phyloP scores from a whole-genome alignment of 2,888 invertebrate species.

The Mayetiola destructor region DNA sequence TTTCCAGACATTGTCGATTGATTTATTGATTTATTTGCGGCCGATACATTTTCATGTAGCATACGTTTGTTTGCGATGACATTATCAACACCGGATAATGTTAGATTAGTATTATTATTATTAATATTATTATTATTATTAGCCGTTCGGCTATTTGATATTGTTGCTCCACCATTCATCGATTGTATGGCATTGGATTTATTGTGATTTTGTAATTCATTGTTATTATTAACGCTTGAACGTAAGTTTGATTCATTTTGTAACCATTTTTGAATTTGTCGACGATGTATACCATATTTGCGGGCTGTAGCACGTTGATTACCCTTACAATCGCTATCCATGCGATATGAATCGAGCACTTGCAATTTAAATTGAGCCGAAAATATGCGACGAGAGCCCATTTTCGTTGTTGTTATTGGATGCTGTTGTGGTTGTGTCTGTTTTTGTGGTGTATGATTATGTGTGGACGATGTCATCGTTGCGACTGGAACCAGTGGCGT shows the following conservation, averaged over 20 bases:
- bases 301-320: slow-evolving; percentile 81
- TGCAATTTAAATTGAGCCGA: slow-evolving; percentile 79
- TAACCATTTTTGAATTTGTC: slow-evolving; percentile 85
- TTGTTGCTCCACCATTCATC: not conserved
- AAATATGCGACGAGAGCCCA: slow-evolving; percentile 76
- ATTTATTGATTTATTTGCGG: slow-evolving; percentile 5
- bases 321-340: slow-evolving; percentile 74
- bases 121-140: not conserved
- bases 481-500: slow-evolving; percentile 11
- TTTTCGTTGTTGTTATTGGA: slow-evolving; percentile 32
- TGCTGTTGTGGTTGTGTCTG: slow-evolving; percentile 13
- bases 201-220: slow-evolving; percentile 9
- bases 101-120: too few relatives aligned
- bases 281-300: slow-evolving; percentile 77
- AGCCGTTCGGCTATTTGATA: not conserved
- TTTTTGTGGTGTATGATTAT: slow-evolving; percentile 8
- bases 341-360: slow-evolving; percentile 74
- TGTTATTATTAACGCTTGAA: slow-evolving; percentile 47
- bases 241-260: slow-evolving; percentile 69
- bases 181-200: not conserved
- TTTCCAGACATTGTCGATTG: slow-evolving; percentile 4
- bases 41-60: slow-evolving; percentile 1
- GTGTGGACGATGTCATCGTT: slow-evolving; percentile 4
- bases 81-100: slow-evolving; percentile 6
- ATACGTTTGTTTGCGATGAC: not conserved